These are phyloP conservation scores for Palloptera scutellata DNA, from an alignment of 2,888 invertebrate genomes.

Conservation along the genomic window DNA sequence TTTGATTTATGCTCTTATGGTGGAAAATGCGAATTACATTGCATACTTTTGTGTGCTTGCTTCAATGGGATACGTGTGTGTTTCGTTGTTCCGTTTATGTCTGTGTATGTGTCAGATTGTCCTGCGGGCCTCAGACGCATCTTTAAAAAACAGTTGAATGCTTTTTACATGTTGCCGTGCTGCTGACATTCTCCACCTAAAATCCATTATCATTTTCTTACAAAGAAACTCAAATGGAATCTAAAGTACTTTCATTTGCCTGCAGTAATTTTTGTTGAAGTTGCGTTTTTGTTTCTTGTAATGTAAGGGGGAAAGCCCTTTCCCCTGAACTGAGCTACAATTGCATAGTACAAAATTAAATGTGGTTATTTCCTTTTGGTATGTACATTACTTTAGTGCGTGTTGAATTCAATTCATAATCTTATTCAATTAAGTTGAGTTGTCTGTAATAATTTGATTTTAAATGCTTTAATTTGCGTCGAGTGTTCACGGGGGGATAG, in stretches of 20 bases:
- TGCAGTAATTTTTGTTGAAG: neutral
- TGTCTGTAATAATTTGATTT: slow-evolving; percentile 42
- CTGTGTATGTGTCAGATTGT: slow-evolving; percentile 38
- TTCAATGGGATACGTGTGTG: neutral
- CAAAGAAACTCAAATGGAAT: neutral
- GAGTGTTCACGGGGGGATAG: neutral
- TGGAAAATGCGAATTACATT: neutral
- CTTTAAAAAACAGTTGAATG: slow-evolving; percentile 9
- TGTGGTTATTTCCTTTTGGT: slow-evolving; percentile 2
- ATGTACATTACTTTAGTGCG: slow-evolving; percentile 37
- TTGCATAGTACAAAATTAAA: neutral
- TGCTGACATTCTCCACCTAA: neutral
- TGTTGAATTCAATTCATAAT: slow-evolving; percentile 37
- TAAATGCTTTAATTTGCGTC: slow-evolving; percentile 20
- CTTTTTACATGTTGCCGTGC: neutral
- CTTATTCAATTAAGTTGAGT: slow-evolving; percentile 33
- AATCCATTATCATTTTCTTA: neutral
- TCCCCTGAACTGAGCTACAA: too few species aligned
- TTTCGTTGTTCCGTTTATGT: slow-evolving; percentile 5
- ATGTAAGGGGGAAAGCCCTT: too few species aligned
- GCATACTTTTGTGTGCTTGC: neutral
- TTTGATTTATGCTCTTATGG: slow-evolving; percentile 9
- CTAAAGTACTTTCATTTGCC: neutral
- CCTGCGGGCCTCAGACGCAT: slow-evolving; percentile 36
- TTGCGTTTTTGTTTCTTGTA: neutral